These are phyloP conservation scores for Caiman crocodilus DNA, from an alignment of 2,797 vertebrate genomes.

Conservation along the genomic window DNA sequence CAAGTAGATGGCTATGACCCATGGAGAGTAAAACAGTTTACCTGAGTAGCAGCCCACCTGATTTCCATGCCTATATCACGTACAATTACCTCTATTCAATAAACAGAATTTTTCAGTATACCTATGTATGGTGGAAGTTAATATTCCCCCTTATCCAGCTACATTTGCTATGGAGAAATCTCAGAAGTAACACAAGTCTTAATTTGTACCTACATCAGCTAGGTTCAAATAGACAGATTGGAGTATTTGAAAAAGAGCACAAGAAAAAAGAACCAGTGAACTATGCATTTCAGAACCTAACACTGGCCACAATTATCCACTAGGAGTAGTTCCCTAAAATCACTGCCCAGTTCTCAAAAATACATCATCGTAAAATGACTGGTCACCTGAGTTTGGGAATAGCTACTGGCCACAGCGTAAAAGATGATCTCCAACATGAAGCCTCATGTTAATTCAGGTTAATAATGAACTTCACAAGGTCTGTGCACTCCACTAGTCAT, in stretches of 20 bases:
- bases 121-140: neutral
- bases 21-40: neutral
- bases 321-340: neutral
- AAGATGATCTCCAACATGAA: neutral
- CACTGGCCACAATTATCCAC: neutral
- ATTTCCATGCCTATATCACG: neutral
- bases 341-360: neutral
- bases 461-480: neutral
- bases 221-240: neutral
- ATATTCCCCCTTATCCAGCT: neutral
- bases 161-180: neutral
- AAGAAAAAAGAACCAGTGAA: neutral
- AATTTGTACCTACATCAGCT: neutral
- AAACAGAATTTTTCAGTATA: neutral
- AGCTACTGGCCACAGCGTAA: neutral
- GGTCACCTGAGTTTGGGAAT: neutral
- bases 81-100: neutral
- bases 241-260: neutral
- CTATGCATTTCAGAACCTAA: neutral
- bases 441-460: neutral
- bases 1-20: neutral
- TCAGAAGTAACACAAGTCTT: neutral
- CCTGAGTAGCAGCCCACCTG: neutral
- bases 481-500: neutral
- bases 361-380: neutral